Evolutionary conservation across 1,140 invertebrate genomes (phyloP), one percentile per base, ranked within the genome.

Genomic region (Daktulosphaira vitifoliae): DNA sequence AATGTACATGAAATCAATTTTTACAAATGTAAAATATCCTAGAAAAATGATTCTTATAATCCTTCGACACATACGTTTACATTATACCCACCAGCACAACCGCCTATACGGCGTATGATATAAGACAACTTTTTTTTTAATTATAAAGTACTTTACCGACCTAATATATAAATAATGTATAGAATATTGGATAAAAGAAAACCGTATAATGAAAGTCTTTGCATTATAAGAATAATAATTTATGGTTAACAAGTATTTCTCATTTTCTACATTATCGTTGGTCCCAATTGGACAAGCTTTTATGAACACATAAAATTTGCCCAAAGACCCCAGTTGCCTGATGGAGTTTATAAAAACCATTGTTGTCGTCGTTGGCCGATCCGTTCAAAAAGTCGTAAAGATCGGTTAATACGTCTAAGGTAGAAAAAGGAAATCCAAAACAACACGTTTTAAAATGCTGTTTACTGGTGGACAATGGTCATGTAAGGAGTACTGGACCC

Each of bases 401-500:
- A 59, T 59, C 54, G 39, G 54, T 59, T 59, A 59, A 59, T 59
- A 20, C 37, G 38, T 16, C 39, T 13, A 1, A 3, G 33, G 33
- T 52, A 3, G 15, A 38, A 23, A 4, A 18, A 25, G 13, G 11
- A 37, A 37, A 16, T 5, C 1, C 51, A 11, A 33, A 18, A 20
- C 53, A 33, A 62, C 56, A 62, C 56, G 56, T 62, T 62, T 62
- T 62, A 48, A 62, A 62, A 37, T 48, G 56, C 39, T 48, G 56
- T 62, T 62, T 48, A 62, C 56, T 42, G 42, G 53, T 20, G 53
- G 56, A 62, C 56, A 62, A 48, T 18, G 37, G 52, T 20, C 51
- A 37, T 22, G 53, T 56, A 59, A 16, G 22, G 53, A 42, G 38
- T 44, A 22, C 8, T 1, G 56, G 56, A 29, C 56, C 38, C 26